These are phyloP conservation scores for Tyrannus savana DNA, from an alignment of 2,113 vertebrate species.

Conservation along the genomic window DNA sequence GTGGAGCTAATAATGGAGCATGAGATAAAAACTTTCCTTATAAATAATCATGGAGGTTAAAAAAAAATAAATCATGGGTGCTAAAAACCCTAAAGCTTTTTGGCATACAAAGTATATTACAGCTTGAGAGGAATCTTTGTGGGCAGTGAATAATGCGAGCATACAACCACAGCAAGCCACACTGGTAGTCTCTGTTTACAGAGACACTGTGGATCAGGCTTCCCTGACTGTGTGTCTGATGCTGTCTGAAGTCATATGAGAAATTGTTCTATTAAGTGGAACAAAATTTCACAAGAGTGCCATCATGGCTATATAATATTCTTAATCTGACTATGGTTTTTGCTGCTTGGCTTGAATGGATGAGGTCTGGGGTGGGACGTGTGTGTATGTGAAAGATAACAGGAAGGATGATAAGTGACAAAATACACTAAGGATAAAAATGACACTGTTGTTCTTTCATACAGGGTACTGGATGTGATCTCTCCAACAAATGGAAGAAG, in stretches of 20 bases:
- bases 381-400: not conserved
- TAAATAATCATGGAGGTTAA: not conserved
- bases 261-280: not conserved
- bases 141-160: not conserved
- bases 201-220: not conserved
- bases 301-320: not conserved
- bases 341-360: not conserved
- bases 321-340: slow-evolving; percentile 7
- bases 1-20: not conserved
- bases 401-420: not conserved
- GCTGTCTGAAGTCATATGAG: not conserved
- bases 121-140: not conserved
- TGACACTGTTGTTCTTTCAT: not conserved
- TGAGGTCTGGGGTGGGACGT: not conserved
- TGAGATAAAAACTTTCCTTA: not conserved
- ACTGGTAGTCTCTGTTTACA: not conserved
- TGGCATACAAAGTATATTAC: not conserved
- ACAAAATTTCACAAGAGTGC: not conserved
- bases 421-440: slow-evolving; percentile 1
- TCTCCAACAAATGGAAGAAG: not conserved
- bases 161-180: not conserved
- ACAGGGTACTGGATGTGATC: not conserved
- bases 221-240: not conserved
- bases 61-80: not conserved
- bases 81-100: not conserved